phyloP scores from a whole-genome alignment of 2,113 vertebrate genomes.

The Cnemophilus loriae region DNA sequence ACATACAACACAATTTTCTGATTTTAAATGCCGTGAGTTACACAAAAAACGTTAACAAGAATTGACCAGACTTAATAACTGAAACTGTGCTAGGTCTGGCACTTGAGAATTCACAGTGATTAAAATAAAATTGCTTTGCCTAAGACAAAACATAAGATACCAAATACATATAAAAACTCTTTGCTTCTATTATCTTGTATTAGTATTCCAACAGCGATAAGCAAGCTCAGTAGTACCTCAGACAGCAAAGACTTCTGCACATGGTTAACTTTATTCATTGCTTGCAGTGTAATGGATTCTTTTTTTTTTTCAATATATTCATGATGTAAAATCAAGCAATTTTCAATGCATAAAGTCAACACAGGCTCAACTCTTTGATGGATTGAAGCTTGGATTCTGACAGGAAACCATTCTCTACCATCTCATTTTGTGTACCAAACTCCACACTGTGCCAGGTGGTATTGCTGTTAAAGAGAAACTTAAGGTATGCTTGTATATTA shows the following conservation, averaged over 20 bases:
- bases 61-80: constrained; percentile 38
- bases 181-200: constrained; percentile 2
- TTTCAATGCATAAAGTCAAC: constrained; percentile 33
- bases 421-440: background rate
- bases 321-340: background rate
- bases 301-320: background rate
- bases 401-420: background rate
- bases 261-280: background rate
- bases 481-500: background rate
- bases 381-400: background rate
- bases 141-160: constrained; percentile 40
- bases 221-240: constrained; percentile 62
- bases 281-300: background rate
- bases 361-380: background rate
- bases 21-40: constrained; percentile 23
- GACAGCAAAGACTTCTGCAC: constrained; percentile 25
- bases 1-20: background rate
- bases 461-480: constrained; percentile 37
- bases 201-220: constrained; percentile 12
- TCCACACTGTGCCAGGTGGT: background rate
- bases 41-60: constrained; percentile 13
- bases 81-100: constrained; percentile 30
- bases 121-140: constrained; percentile 48
- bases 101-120: constrained; percentile 66
- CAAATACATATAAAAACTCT: constrained; percentile 3